Base-by-base conservation (phyloP, 2,797 vertebrate species). In the Oreochromis grahami region DNA sequence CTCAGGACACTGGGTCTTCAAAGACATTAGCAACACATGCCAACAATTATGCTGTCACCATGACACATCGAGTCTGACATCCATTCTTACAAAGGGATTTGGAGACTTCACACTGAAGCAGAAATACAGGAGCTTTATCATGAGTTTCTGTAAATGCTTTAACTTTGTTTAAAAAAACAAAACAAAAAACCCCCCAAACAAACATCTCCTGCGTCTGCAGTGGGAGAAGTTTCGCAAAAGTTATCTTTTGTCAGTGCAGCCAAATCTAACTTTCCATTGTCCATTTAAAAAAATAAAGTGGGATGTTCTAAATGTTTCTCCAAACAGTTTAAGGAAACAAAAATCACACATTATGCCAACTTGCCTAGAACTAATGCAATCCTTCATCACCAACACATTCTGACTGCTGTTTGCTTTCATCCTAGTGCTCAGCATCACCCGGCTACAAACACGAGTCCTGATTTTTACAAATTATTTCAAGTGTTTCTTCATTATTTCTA, bases 261-360 rank as follows among this genome's bases (percentile, higher is more conserved):
- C 65, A 65, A 38, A 38, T 21, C 19, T 8, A 38, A n/a, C 8
- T 1, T 41, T 15, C 7, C 1, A 8, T 8, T 26, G 2, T 29
- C 53, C 12, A 26, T 56, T 55, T 4, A 53, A 53, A 55, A 45
- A 45, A 45, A 63, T 8, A 24, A 41, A 41, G n/a, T 41, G 63
- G 21, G 36, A 0, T 41, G 41, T 10, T 43, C 7, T 24, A 24
- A 70, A 43, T 26, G 65, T 70, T 70, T 45, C 14, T 70, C 14
- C 65, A 70, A 70, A 13, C 65, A 26, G 8, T 4, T 70, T 45
- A 70, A 17, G 65, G 65, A 70, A 45, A 48, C 14, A 0, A 70
- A 38, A 70, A 45, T 72, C 68, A 72, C 68, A 48, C 65, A 45
- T 45, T 11, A 70, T 17, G 21, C 21, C 65, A 72, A 45, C 24